These are phyloP conservation scores for Lissonota sp. DNA, from an alignment of 2,888 invertebrate species.

Conservation along the genomic window DNA sequence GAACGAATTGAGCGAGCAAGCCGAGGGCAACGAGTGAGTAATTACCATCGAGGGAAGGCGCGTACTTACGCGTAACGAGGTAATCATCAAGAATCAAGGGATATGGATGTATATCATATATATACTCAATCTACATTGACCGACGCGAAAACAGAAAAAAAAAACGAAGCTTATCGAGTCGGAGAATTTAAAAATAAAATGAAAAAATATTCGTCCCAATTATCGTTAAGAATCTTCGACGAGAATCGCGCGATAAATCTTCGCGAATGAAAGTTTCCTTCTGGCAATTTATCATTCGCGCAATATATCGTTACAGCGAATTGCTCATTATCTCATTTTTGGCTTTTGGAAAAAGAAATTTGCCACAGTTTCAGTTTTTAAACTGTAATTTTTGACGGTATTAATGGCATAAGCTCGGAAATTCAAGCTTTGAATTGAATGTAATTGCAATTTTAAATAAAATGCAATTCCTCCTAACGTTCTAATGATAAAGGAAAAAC, in stretches of 20 bases:
- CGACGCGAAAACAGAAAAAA: background rate
- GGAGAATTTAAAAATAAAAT: slow-evolving; percentile 21
- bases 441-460: too few relatives aligned
- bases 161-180: slow-evolving; percentile 8
- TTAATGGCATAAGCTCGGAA: too few relatives aligned
- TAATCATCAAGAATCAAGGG: slow-evolving; percentile 57
- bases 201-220: slow-evolving; percentile 28
- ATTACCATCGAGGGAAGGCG: slow-evolving; percentile 50
- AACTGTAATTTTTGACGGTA: too few relatives aligned
- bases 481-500: too few relatives aligned
- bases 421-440: too few relatives aligned
- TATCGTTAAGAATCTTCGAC: slow-evolving; percentile 28
- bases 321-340: too few relatives aligned
- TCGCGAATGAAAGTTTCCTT: slow-evolving; percentile 9
- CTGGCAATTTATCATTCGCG: too few relatives aligned
- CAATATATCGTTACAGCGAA: too few relatives aligned
- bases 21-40: slow-evolving; percentile 49
- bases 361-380: too few relatives aligned
- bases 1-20: slow-evolving; percentile 44
- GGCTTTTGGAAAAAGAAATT: too few relatives aligned
- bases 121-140: background rate
- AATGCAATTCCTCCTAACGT: too few relatives aligned
- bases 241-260: slow-evolving; percentile 30
- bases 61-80: slow-evolving; percentile 57
- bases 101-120: slow-evolving; percentile 19